Base-by-base conservation (phyloP, 2,113 vertebrate genomes). In the Peromyscus californicus region DNA sequence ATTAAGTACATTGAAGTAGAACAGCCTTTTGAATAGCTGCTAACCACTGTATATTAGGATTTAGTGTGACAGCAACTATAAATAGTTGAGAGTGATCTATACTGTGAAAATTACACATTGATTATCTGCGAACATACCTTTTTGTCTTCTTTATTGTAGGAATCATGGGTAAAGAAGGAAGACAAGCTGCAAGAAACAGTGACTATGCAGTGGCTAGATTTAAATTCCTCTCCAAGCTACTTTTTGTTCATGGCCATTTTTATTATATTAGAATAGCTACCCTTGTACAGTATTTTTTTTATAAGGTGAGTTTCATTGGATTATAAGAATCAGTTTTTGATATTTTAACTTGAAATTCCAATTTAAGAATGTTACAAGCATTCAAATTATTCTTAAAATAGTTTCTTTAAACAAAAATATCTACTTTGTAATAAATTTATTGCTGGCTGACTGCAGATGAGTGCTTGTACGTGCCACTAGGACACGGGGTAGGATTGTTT, bases 201-300 rank as follows among this genome's bases (percentile, higher is more conserved):
- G 99, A 99, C 99, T 99, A 99, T 99, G 99, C 99, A 99, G 99
- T 99, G 97, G 99, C 99, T 96, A 99, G 99, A 98, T 99, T 99
- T 98, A 99, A 99, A 98, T 99, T 99, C 98, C 99, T 99, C 96
- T 98, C 99, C 96, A 99, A 99, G 98, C 98, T 99, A 88, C 99
- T 99, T 98, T 99, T 99, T 98, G 99, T 99, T 98, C 99, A 99
- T 95, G 99, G 99, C 95, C 99, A 99, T 98, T 99, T 99, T 99
- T 99, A 99, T 99, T 99, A 99, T 98, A 99, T 99, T 99, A 99
- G 99, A 99, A 99, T 99, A 99, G 99, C 99, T 96, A 99, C 99
- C 74, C 99, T 99, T 99, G 99, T 99, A 99, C 99, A 99, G 99
- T 99, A 99, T 99, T 99, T 99, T 99, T 99, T 99, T 99, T 99